Percentiles rank a stretch among this genome's conserved stretches.
Conservation (phyloP, 2,888 invertebrate species). For the Caenorhabditis sulstoni region DNA sequence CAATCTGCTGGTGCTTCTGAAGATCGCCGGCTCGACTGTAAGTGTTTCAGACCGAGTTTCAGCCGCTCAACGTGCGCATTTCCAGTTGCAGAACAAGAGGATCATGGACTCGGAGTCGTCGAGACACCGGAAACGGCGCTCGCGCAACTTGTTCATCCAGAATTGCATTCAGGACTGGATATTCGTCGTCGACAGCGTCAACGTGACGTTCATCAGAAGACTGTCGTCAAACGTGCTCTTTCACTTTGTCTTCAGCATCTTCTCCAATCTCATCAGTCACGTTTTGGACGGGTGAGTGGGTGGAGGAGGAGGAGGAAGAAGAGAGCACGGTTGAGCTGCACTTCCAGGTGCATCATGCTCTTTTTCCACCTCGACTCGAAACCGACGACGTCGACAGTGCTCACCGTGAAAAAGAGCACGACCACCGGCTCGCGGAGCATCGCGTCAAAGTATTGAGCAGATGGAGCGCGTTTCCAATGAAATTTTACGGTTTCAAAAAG, state of each 20-base stretch:
- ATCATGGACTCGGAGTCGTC: constrained; percentile 22
- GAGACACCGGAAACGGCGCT: constrained; percentile 8
- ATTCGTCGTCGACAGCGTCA: constrained; percentile 39
- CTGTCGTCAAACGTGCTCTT: constrained; percentile 12
- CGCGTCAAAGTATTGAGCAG: no score
- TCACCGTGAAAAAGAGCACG: constrained; percentile 9
- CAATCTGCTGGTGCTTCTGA: constrained; percentile 33
- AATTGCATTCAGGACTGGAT: constrained; percentile 54
- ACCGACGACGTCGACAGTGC: background rate
- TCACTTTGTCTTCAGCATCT: constrained; percentile 33
- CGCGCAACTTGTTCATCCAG: constrained; percentile 43
- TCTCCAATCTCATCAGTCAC: constrained; percentile 41
- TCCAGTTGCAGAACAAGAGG: constrained; percentile 17
- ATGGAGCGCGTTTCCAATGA: no score
- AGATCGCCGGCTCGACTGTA: constrained; percentile 22
- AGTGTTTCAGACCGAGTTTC: background rate
- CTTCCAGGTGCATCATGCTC: constrained; percentile 39
- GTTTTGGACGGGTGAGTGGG: constrained; percentile 39
- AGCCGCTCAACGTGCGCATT: background rate
- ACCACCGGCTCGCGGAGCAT: no score
- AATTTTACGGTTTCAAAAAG: no score
- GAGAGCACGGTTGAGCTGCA: background rate
- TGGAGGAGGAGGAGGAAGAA: background rate
- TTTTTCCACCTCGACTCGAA: constrained; percentile 23
- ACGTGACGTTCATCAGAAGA: constrained; percentile 22